Evolutionary conservation across 2,113 vertebrate genomes (phyloP).

Genomic region (Paramormyrops kingsleyae): DNA sequence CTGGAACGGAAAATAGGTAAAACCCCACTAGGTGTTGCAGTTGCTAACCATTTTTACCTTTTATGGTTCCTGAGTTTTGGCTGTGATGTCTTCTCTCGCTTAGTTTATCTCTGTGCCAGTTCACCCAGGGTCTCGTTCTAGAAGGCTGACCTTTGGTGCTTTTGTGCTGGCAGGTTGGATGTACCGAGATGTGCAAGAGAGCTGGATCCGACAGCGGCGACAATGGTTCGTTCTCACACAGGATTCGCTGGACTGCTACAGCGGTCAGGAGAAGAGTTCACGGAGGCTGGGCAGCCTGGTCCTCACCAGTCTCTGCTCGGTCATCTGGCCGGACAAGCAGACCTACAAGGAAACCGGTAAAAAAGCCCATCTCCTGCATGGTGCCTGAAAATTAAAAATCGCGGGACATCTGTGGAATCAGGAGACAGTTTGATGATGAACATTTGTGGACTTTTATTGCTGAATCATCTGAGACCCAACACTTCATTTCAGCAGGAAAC

Average conservation of each 20-base stretch:
- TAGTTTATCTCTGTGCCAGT: background rate
- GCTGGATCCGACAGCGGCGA: constrained; percentile 81
- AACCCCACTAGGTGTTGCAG: background rate
- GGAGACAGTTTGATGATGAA: background rate
- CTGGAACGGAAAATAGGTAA: background rate
- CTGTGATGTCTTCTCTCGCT: background rate
- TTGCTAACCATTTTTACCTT: background rate
- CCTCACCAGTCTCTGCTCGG: constrained; percentile 88
- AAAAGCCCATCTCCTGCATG: background rate
- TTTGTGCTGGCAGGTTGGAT: constrained; percentile 74
- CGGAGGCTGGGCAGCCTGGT: constrained; percentile 79
- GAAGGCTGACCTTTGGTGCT: constrained; percentile 7
- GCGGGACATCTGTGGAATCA: too few relatives aligned
- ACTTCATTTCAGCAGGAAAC: background rate
- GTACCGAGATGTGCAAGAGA: constrained; percentile 73
- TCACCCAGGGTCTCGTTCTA: background rate
- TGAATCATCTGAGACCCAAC: background rate
- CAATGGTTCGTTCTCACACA: constrained; percentile 90
- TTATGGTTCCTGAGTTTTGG: background rate
- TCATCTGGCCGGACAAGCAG: constrained; percentile 89
- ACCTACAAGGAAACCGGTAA: constrained; percentile 87
- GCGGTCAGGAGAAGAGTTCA: constrained; percentile 72
- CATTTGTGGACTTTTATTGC: background rate
- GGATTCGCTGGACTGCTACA: constrained; percentile 92
- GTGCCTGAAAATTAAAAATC: background rate